Base-by-base conservation (phyloP, 1,140 invertebrate species). In the Harpegnathos saltator region DNA sequence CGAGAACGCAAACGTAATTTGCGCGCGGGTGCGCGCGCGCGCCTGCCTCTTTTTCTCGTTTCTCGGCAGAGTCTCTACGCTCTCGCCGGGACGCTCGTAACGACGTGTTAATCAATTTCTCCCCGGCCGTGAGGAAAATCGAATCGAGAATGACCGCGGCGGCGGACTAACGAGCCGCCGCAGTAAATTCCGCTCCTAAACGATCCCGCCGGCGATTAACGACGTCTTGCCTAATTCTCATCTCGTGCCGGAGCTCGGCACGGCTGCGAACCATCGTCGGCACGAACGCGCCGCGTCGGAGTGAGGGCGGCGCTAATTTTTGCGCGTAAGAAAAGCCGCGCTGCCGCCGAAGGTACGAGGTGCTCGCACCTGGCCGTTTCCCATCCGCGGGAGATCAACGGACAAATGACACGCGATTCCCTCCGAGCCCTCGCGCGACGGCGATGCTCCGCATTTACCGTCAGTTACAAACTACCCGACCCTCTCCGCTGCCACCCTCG, bases 331-430 rank as follows among this genome's bases (percentile, higher is more conserved):
- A 92, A 93, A 92, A 92, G 90, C 85, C 54, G 75, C 82, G 74
- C 68, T 65, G 78, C 73, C 63, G 69, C 73, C 75, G 83, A 82
- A 88, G 85, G 68, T 90, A 87, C 72, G 84, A 56, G 65, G 22
- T n/a, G n/a, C 83, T 59, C 3, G 85, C 93, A 94, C 92, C 93
- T 94, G 93, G 91, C 72, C 83, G 54, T 89, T 93, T 94, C 92
- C 90, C 93, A 94, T 91, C 92, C 89, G 82, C 92, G 82, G 92
- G 92, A 94, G 93, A 94, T 94, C 93, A 94, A 94, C 93, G 90
- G 92, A 94, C 93, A 94, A 94, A 94, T 94, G 93, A 93, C 93
- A 94, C 93, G 93, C 93, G 92, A 94, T 94, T 93, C 90, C 82
- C 90, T 65, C 82, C 75, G n/a, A 82, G 86, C 88, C 83, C 77